Evolutionary conservation across 2,888 invertebrate genomes (phyloP).

Genomic region (Mimas tiliae): DNA sequence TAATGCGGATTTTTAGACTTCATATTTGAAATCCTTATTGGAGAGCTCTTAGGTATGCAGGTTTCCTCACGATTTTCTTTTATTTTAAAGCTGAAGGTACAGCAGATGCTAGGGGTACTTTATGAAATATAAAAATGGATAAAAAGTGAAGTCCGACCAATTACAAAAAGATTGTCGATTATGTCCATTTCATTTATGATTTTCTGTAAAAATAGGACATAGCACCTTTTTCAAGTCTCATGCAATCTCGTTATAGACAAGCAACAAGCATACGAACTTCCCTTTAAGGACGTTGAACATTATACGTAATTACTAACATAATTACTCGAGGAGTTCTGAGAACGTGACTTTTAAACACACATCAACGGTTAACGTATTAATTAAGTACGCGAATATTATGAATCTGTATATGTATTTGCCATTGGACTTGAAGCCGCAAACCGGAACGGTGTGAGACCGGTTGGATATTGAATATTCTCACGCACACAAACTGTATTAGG

Average conservation of each 20-base stretch:
- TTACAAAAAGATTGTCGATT: too few relatives aligned
- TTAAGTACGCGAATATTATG: conserved; percentile 42
- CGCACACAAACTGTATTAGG: conserved; percentile 45
- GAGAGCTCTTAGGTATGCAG: too few relatives aligned
- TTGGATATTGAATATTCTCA: conserved; percentile 61
- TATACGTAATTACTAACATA: conserved; percentile 1
- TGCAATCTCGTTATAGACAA: not conserved
- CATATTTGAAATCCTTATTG: too few relatives aligned
- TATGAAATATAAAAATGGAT: too few relatives aligned
- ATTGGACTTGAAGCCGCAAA: conserved; percentile 45
- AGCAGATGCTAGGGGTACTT: too few relatives aligned
- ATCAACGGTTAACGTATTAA: conserved; percentile 41
- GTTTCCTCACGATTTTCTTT: too few relatives aligned
- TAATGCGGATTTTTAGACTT: too few relatives aligned
- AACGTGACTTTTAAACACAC: not conserved
- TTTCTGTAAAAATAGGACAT: not conserved
- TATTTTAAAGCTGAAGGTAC: too few relatives aligned
- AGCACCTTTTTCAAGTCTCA: not conserved
- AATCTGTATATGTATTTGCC: conserved; percentile 35
- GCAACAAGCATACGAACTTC: not conserved
- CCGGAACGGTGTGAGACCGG: conserved; percentile 56
- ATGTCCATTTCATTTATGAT: not conserved
- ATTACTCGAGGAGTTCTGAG: not conserved
- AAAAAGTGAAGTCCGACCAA: too few relatives aligned
- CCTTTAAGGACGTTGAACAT: not conserved